Base-by-base conservation (phyloP, 2,113 vertebrate genomes). In the Mastomys natalensis region DNA sequence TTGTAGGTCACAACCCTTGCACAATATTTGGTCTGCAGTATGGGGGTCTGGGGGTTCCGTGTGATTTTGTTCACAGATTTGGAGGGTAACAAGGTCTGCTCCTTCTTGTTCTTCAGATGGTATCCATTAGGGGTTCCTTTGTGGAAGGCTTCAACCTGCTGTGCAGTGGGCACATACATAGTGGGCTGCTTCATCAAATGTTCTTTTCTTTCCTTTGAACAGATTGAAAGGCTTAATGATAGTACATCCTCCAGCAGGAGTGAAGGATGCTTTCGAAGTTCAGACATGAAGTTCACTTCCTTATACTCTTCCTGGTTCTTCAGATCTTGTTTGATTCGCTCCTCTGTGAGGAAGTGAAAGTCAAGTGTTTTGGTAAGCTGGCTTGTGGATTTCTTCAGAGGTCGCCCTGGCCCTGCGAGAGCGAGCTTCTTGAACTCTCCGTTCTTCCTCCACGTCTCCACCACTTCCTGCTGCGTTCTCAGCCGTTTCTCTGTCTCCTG, bases 151-250 rank as follows among this genome's bases (percentile, higher is more conserved):
- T 99, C 96, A 0, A 99, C 98, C 97, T 99, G 99, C 98, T 99
- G 98, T 77, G 99, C 99, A 97, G n/a, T n/a, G n/a, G n/a, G n/a
- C n/a, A n/a, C n/a, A n/a, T n/a, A n/a, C n/a, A n/a, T n/a, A n/a
- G n/a, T n/a, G n/a, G n/a, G n/a, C n/a, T n/a, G n/a, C n/a, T n/a
- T n/a, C n/a, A n/a, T n/a, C n/a, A n/a, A n/a, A n/a, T n/a, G 99
- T 99, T 60, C 99, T 99, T 97, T 99, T 99, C 95, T 92, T 99
- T 45, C 99, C 98, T 1, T 96, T 97, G 1, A 99, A 99, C 43
- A 99, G 97, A 74, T 99, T 99, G 98, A 99, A 99, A 37, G 99
- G 99, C 89, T 99, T 99, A 43, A 99, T 98, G 31, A 99, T 15
- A 0, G 99, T 99, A 77, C 98, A 98, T 2, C 99, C 98, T 93